Base-by-base conservation (phyloP, 2,888 invertebrate genomes). In the Apantesis nais region DNA sequence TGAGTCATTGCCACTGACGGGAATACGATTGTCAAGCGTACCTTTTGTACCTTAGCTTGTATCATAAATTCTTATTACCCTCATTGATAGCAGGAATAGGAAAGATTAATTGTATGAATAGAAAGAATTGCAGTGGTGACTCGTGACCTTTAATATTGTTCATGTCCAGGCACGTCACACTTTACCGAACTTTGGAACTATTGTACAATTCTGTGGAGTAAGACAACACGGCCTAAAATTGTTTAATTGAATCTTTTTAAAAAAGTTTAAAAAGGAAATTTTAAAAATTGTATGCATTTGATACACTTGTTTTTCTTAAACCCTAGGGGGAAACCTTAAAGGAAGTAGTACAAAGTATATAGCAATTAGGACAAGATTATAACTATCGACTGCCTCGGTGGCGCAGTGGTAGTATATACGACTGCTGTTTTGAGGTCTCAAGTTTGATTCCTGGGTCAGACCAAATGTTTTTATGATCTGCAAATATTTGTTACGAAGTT, bases 61-160 rank as follows among this genome's bases (percentile, higher is more conserved):
- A 52, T n/a, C n/a, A n/a, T 52, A 12, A 9, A 55, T 55, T 55
- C 25, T 14, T 25, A 14, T 55, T 55, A 25, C 25, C 7, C 16
- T 29, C 29, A 58, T 58, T 58, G 29, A 58, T 55, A 58, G 58
- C n/a, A 19, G 44, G 44, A 63, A 63, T 63, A 44, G 44, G 44
- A 63, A 19, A 16, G 16, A 8, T 41, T 41, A 55, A 39, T 25
- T 37, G 52, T n/a, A 34, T 8, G 52, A 48, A 37, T 66, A 37
- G 39, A 48, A 34, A 48, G 22, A 44, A 62, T 55, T 62, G 68
- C 29, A 14, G 12, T 29, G 16, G 29, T 58, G 58, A 58, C 16
- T 58, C 58, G 16, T 29, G 14, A 29, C 29, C 14, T 29, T 16
- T 58, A 29, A 1, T 29, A 29, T 29, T 7, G 16, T 29, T 58